Base-by-base conservation (phyloP, 2,888 invertebrate genomes). In the Drosophila putrida region DNA sequence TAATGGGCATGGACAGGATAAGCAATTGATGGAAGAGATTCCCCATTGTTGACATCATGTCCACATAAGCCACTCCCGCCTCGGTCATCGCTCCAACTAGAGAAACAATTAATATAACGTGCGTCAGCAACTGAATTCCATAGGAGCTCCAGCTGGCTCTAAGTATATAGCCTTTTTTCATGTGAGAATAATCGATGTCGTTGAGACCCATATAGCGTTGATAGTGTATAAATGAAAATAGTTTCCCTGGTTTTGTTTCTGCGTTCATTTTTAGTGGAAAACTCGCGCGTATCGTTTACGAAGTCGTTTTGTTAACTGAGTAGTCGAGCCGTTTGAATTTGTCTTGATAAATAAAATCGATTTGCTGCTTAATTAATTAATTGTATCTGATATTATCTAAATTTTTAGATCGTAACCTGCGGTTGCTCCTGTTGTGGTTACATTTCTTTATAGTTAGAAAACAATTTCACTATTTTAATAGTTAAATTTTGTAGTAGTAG, bases 201-300 rank as follows among this genome's bases (percentile, higher is more conserved):
- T 36, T 59, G 0, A 73, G 27, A n/a, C 72, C 72, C 50, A 73
- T 38, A 20, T 72, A 73, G 1, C 72, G 66, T 46, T 73, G 71
- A 20, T 71, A 71, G 10, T 47, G 64, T 38, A 64, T 8, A 28
- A 71, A 71, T 13, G 33, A 27, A 0, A 63, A 11, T 4, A 71
- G 35, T n/a, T 63, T 54, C 4, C 55, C 8, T 8, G 6, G 11
- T 5, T 38, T 25, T 11, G 9, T 6, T 11, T n/a, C 28, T 27
- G 0, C 9, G 4, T 2, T n/a, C 66, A 58, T 67, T 28, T 28
- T 53, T 4, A 20, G 3, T 33, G 20, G 1, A 5, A 25, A n/a
- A 43, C 6, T 11, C 20, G 20, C 53, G 9, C 15, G 35, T 38
- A 6, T 38, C 10, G 3, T 20, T 20, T 4, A 2, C 6, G 1